These are phyloP conservation scores for Oxystoma pomonae DNA, from an alignment of 2,888 invertebrate species.

Conservation along the genomic window DNA sequence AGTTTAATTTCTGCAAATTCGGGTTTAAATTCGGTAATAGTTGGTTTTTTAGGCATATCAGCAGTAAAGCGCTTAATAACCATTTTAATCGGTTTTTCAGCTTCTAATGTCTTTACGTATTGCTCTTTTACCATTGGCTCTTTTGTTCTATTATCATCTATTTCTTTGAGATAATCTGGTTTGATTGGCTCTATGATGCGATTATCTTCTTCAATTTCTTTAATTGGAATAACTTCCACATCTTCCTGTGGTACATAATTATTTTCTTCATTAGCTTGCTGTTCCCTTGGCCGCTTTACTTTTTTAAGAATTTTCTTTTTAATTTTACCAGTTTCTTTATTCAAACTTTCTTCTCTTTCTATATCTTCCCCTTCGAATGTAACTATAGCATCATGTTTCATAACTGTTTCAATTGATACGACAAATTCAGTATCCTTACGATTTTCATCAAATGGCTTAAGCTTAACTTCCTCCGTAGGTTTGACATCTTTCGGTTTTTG, in stretches of 20 bases:
- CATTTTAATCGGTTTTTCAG: constrained; percentile 28
- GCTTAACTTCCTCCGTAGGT: constrained; percentile 38
- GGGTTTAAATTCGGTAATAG: constrained; percentile 55
- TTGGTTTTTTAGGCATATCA: constrained; percentile 52
- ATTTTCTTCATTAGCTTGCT: constrained; percentile 33
- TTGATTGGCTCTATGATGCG: constrained; percentile 15
- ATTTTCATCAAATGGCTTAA: constrained; percentile 42
- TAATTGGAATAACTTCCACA: constrained; percentile 15
- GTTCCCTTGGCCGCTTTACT: constrained; percentile 27
- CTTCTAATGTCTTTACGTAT: constrained; percentile 25
- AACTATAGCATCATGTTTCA: constrained; percentile 27
- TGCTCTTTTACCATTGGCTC: constrained; percentile 23
- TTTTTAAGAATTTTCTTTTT: constrained; percentile 33
- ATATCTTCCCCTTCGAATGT: constrained; percentile 27
- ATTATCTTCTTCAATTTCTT: constrained; percentile 19
- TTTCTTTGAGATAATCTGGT: constrained; percentile 23
- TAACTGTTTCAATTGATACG: constrained; percentile 21
- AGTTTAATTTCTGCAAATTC: constrained; percentile 66
- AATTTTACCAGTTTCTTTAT: constrained; percentile 15
- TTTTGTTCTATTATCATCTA: constrained; percentile 26
- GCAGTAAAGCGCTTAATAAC: constrained; percentile 28
- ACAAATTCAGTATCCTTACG: constrained; percentile 37
- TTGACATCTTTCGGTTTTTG: constrained; percentile 39
- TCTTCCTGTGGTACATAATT: constrained; percentile 24
- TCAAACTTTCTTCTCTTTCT: constrained; percentile 29